Base-by-base conservation (phyloP, 1,140 invertebrate species). In the Pseudobourletiella spinata region DNA sequence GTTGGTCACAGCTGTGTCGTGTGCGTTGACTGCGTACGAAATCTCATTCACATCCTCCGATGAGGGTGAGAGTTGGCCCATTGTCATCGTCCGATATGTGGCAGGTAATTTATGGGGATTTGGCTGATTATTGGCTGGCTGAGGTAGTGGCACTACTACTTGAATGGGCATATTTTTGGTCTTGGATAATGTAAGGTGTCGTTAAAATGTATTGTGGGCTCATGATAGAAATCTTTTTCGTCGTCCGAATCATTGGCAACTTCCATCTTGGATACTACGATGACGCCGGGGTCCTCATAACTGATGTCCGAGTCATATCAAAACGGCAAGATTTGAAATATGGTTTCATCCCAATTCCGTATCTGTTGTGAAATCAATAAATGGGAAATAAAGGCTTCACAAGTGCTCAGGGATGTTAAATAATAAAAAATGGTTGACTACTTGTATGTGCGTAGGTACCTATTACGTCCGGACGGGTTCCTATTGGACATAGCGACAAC, bases 231-330 rank as follows among this genome's bases (percentile, higher is more conserved):
- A 4, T 59, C 3, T 64, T 69, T 26, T 69, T 64, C 35, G 25
- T 64, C 11, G 3, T 66, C 15, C 32, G 64, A 25, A 58, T 69
- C 4, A 15, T 69, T 28, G 67, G 67, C 48, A 69, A 63, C 42
- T 66, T 69, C 48, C 61, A 64, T 24, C 39, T 69, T 20, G 64
- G 43, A 6, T 69, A 66, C 25, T 59, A 58, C 24, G 62, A 66
- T 54, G 61, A 61, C 6, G 32, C 59, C 2, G 57, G 28, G 16
- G n/a, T 57, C 15, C 32, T 66, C 1, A 42, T 63, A 30, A 57
- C 55, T 2, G 35, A 32, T 44, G 22, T 54, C 1, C 61, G 32
- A 51, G 1, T 25, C 2, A 64, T 64, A 35, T 15, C 43, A 4
- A 52, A 29, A 54, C 28, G 64, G 59, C 62, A 46, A 32, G 3